Evolutionary conservation across 2,797 vertebrate genomes (phyloP), one percentile per base, ranked within the genome.

Genomic region (Pyrocephalus nanus): DNA sequence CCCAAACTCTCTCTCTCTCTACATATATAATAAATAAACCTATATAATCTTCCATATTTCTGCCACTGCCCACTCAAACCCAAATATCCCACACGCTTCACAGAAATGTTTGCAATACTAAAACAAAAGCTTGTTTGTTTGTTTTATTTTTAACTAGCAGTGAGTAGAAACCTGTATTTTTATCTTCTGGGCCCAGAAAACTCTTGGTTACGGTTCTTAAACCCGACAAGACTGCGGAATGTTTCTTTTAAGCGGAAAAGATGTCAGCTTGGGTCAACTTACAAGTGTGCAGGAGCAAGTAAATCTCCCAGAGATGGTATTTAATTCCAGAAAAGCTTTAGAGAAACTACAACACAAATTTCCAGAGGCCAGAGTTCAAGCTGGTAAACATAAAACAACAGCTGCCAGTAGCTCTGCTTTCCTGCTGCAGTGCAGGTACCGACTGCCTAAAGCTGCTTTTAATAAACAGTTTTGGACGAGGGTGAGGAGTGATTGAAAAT

Each of bases 321-420:
- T 94, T 93, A 74, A 86, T 62, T 86, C 6, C 66, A 88, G 42
- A 71, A 80, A 88, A 76, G 75, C 79, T 78, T 72, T 15, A 51
- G 40, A 91, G 61, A 86, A 89, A 88, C 42, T 51, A 55, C 36
- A 80, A 48, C 54, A 55, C 2, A 15, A 78, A 83, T 91, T 83
- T 92, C 53, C 72, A 88, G 71, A 89, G 85, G 64, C 47, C 45
- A 70, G 77, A 94, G 75, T 80, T 94, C 92, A 90, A 86, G 54
- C 75, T 11, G 91, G 30, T 65, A 75, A 93, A 90, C 57, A 79
- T 36, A 75, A 92, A 96, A 15, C 8, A 89, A 51, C 27, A 74
- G 65, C 12, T 86, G 84, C 86, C 89, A 92, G 91, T 38, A 92
- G 62, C 53, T 88, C 70, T 74, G 77, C 64, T 85, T 55, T 61